Evolutionary conservation across 64 coral and sea anemone genomes (phyloP).

Genomic region (Trachythela sp.): DNA sequence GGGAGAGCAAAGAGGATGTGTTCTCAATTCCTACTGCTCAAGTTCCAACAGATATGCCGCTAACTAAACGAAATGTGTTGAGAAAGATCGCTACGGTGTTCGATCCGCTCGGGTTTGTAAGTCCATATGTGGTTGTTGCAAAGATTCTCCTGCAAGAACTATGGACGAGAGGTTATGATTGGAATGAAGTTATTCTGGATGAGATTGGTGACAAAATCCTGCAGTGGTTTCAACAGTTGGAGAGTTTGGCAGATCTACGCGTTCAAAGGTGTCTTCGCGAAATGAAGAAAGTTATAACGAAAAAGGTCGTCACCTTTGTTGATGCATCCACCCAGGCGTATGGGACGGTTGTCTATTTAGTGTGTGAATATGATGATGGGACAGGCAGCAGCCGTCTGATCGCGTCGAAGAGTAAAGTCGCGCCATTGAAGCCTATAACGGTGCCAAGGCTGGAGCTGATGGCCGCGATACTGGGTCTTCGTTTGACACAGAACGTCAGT

Average conservation of each 20-base stretch:
- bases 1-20: too few species aligned
- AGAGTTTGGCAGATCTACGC: slow-evolving; percentile 10
- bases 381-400: slow-evolving; percentile 19
- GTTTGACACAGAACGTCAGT: slow-evolving; percentile 2
- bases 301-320: slow-evolving; percentile 39
- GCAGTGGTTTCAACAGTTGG: slow-evolving; percentile 38
- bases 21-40: too few species aligned
- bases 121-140: too few species aligned
- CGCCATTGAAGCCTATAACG: not conserved
- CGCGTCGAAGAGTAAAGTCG: slow-evolving; percentile 33
- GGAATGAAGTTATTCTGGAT: too few species aligned
- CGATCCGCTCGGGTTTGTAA: too few species aligned
- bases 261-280: slow-evolving; percentile 26
- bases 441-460: slow-evolving; percentile 44
- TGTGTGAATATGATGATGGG: slow-evolving; percentile 26
- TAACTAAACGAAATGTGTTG: too few species aligned
- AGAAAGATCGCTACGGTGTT: too few species aligned
- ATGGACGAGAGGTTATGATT: too few species aligned
- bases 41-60: too few species aligned
- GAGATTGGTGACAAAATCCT: slow-evolving; percentile 15
- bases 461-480: slow-evolving; percentile 36
- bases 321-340: slow-evolving; percentile 53
- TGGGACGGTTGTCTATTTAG: slow-evolving; percentile 31
- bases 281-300: not conserved
- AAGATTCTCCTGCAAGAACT: too few species aligned